Percentiles rank a stretch among this genome's conserved stretches.
Evolutionary conservation across 2,113 vertebrate species (phyloP).

Genomic region (Bubo blakistoni): DNA sequence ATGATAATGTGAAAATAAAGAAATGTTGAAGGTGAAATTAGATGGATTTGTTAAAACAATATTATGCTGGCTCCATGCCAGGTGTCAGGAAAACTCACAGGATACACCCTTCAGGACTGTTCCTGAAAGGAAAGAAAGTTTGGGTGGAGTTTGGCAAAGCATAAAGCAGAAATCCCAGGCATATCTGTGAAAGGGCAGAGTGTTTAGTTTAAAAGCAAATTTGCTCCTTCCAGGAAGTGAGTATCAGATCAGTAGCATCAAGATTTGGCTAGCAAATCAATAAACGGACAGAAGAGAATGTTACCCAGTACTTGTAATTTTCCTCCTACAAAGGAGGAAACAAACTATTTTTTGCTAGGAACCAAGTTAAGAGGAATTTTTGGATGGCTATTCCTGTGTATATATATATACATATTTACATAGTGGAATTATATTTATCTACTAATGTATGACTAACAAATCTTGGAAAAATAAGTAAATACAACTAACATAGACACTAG

Average conservation of each 20-base stretch:
- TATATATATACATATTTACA: background rate
- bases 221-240: constrained; percentile 3
- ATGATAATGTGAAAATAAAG: background rate
- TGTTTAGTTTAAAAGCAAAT: background rate
- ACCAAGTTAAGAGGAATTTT: background rate
- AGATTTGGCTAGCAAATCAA: background rate
- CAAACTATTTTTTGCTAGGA: background rate
- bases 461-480: background rate
- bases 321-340: background rate
- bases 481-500: background rate
- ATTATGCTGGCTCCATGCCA: background rate
- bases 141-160: constrained; percentile 32
- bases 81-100: constrained; percentile 25
- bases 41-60: background rate
- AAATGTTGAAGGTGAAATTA: background rate
- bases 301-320: background rate
- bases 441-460: background rate
- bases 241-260: background rate
- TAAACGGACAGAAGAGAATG: background rate
- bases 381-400: background rate
- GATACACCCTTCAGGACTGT: constrained; percentile 21
- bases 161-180: background rate
- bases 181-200: background rate
- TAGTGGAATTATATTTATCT: background rate
- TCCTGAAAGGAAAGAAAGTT: constrained; percentile 58